Evolutionary conservation across 2,113 vertebrate species (phyloP), one percentile per base, ranked within the genome.

Genomic region (Lophura nycthemera): DNA sequence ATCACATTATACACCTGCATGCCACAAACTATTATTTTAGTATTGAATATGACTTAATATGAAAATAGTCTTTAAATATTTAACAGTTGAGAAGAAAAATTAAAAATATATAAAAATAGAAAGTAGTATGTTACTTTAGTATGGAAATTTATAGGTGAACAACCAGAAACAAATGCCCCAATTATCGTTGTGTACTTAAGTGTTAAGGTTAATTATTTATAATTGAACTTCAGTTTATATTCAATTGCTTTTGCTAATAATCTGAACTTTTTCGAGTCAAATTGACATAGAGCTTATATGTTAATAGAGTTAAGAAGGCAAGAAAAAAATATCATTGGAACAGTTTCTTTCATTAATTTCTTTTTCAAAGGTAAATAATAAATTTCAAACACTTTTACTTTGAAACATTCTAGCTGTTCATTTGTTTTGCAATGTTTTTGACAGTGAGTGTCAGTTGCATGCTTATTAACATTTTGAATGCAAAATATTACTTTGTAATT

Each of bases 321-420:
- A 84, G 61, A 83, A 74, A 88, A 75, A 88, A 93, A 81, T 34
- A 27, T 7, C 66, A 79, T 73, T 25, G 20, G 67, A 74, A 63
- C 7, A 63, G n/a, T 86, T 95, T 78, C 52, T 86, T 95, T 78
- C 52, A 66, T 72, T 92, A 66, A 72, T 89, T 89, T 79, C 18
- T 77, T 91, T 91, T 91, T 47, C 34, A 54, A 83, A 93, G 16
- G 48, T 17, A 76, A n/a, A 50, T 13, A 59, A 32, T 30, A 61
- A 18, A 79, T 89, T 91, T 93, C 36, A 50, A 56, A 29, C 30
- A 43, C 6, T 72, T 73, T 3, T 45, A 40, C 47, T 84, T 24
- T 20, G 60, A 76, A 75, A 81, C 12, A 40, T 32, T 72, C 66
- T 86, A 50, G 66, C 45, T 86, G 32, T 64, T 92, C 32, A 14